phyloP scores from a whole-genome alignment of 92 coral and sea anemone genomes.

The Pocillopora grandis region DNA sequence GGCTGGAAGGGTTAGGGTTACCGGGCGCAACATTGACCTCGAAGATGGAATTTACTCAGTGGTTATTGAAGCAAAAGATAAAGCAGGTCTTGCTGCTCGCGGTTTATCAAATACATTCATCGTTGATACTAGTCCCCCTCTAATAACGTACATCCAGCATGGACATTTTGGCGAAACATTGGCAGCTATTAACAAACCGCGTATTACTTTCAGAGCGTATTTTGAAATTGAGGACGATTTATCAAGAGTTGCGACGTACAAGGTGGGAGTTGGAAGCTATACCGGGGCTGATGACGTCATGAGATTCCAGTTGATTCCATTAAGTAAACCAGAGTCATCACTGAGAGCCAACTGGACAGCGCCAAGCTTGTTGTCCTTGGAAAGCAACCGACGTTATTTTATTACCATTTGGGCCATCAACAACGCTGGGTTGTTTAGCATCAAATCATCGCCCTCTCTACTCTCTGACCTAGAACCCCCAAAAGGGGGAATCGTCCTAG shows the following conservation, averaged over 20 bases:
- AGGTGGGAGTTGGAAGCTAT: constrained; percentile 87
- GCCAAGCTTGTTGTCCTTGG: constrained; percentile 20
- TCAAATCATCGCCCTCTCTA: constrained; percentile 12
- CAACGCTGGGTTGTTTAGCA: constrained; percentile 77
- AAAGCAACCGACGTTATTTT: constrained; percentile 77
- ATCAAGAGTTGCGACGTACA: constrained; percentile 72
- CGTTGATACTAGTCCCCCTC: constrained; percentile 84
- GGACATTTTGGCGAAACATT: constrained; percentile 59
- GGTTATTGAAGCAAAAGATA: constrained; percentile 84
- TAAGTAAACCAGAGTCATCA: constrained; percentile 45
- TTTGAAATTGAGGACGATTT: constrained; percentile 83
- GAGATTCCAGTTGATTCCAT: neutral
- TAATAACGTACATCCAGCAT: constrained; percentile 65
- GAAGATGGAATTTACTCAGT: constrained; percentile 88
- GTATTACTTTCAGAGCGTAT: constrained; percentile 61
- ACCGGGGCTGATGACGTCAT: constrained; percentile 83
- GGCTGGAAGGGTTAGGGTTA: constrained; percentile 76
- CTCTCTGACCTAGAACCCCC: constrained; percentile 80
- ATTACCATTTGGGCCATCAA: constrained; percentile 78
- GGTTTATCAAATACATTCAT: constrained; percentile 78
- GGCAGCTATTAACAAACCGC: constrained; percentile 30
- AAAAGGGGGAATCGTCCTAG: constrained; percentile 65
- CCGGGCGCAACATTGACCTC: constrained; percentile 77
- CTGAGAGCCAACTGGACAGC: constrained; percentile 88
- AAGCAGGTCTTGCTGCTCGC: constrained; percentile 71